Evolutionary conservation across 2,113 vertebrate genomes (phyloP), one percentile per base, ranked within the genome.

Genomic region (Ameiurus melas): DNA sequence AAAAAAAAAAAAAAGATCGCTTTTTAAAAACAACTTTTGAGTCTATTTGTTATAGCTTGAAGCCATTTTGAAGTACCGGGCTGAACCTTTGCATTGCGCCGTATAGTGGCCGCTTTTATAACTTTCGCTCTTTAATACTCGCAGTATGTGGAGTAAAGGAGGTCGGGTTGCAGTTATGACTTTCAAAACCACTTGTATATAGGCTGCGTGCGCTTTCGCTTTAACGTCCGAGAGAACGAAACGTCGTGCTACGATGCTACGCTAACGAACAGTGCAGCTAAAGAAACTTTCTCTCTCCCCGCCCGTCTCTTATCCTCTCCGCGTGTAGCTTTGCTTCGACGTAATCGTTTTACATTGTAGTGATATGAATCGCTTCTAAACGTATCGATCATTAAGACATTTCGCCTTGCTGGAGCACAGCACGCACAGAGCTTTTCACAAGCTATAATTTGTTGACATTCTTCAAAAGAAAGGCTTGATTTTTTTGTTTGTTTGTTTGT

Each of bases 151-250:
- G 86, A 70, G 85, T 89, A 84, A 87, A 89, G 77, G 60, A 79
- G 88, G 86, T 87, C 77, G 85, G 84, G 89, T 89, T 85, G 83
- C 89, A 86, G 86, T 83, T 89, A 90, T 86, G 89, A 88, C 85
- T 91, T 91, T 85, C 57, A 53, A 55, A 70, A 89, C 84, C 9
- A 30, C 85, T 88, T 91, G 89, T 90, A 91, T 83, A 91, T 91
- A 91, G 36, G 62, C 88, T 87, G 93, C 90, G 92, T 91, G 92
- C 43, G 86, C 70, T 91, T 90, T 77, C 33, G 93, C 93, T 93
- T 93, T 91, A 92, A 92, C 84, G 90, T 89, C 88, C 80, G 77
- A 60, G 77, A 57, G 77, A 68, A 57, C 57, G 73, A 43, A 86
- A 88, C n/a, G 51, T 36, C 78, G 77, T 87, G 71, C 78, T 82